Base-by-base conservation (phyloP, 1,140 invertebrate species). In the Drosophila pseudoananassae region DNA sequence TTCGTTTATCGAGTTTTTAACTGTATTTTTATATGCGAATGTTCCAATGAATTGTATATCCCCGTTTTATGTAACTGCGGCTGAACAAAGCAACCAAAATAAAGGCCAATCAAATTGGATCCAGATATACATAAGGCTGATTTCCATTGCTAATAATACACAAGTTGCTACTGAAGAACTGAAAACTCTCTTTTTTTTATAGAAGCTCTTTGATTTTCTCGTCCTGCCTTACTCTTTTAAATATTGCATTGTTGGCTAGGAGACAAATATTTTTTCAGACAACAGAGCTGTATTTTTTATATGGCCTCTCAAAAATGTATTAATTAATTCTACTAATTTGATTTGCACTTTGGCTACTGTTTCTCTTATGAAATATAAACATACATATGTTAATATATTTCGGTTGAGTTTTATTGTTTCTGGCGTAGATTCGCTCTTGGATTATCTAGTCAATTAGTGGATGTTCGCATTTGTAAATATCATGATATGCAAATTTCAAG, bases 391-490 rank as follows among this genome's bases (percentile, higher is more conserved):
- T 46, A 25, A 50, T 59, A 27, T 50, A 27, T 50, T 14, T 47
- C 2, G 43, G 9, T 46, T 9, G 33, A 47, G 33, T 54, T 27
- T 66, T 47, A 14, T 23, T 75, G 58, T 47, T 29, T 71, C 36
- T 43, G 36, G 14, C 12, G 51, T 59, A 36, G 23, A 51, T 10
- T 75, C 55, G 31, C 54, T 68, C 12, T 76, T 43, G 52, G 55
- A 77, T 77, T 83, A 58, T 53, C 47, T 76, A 56, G 69, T 65
- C 61, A 57, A 78, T 82, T 82, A 82, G 69, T 64, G 43, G 33
- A 38, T 64, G 47, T 52, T 49, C 55, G 63, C 43, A 57, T 71
- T 54, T 76, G 54, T 69, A 82, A 74, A 70, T 58, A 74, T 59
- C 66, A 61, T 61, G 68, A 68, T 76, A 66, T 59, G 53, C 50